Evolutionary conservation across 2,113 vertebrate genomes (phyloP).

Genomic region (Sinocyclocheilus anophthalmus): DNA sequence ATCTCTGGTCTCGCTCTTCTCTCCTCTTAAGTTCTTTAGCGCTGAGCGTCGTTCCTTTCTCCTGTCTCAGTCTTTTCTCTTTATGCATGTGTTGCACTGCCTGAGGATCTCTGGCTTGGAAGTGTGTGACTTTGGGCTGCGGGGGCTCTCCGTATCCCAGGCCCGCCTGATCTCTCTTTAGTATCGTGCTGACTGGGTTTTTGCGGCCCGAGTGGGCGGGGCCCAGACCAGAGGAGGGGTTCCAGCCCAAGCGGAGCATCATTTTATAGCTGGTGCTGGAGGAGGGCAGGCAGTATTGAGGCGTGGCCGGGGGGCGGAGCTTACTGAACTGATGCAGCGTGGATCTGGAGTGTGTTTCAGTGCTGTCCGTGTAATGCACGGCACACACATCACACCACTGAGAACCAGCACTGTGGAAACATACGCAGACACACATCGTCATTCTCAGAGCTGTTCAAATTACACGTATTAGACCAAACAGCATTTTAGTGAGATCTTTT

Average conservation of each 20-base stretch:
- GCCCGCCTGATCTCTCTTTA: conserved; percentile 82
- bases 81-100: conserved; percentile 64
- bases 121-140: conserved; percentile 79
- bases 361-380: conserved; percentile 62
- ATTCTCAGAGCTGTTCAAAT: neutral
- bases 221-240: conserved; percentile 71
- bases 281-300: conserved; percentile 78
- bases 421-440: neutral
- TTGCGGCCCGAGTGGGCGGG: conserved; percentile 63
- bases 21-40: conserved; percentile 56
- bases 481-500: neutral
- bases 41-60: conserved; percentile 58
- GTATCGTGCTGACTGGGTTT: conserved; percentile 72
- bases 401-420: conserved; percentile 11
- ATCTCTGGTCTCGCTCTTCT: conserved; percentile 64
- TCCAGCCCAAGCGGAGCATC: conserved; percentile 77
- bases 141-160: conserved; percentile 76
- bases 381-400: conserved; percentile 73
- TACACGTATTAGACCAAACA: neutral
- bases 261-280: conserved; percentile 72
- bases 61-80: conserved; percentile 38
- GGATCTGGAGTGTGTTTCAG: conserved; percentile 71
- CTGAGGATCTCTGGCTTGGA: conserved; percentile 68
- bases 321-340: conserved; percentile 76
- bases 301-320: conserved; percentile 63